Evolutionary conservation across 1,140 invertebrate species (phyloP).

Genomic region (Homarus americanus): DNA sequence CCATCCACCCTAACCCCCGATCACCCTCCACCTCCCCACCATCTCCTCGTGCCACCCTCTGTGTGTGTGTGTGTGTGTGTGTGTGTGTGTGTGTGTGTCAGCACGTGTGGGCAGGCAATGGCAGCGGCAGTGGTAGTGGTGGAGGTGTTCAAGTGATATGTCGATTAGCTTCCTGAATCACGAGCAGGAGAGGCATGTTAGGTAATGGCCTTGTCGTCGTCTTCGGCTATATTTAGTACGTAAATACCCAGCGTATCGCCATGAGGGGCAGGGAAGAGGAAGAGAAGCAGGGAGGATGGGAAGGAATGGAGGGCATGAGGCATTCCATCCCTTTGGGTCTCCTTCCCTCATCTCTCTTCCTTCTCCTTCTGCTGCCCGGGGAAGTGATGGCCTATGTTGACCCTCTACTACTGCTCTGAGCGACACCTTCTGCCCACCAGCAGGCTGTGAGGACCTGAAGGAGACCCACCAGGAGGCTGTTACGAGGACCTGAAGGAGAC

Average conservation of each 20-base stretch:
- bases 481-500: background rate
- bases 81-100: constrained; percentile 23
- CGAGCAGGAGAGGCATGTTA: constrained; percentile 1
- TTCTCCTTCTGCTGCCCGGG: background rate
- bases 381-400: background rate
- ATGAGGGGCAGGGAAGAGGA: background rate
- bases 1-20: background rate
- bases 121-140: constrained; percentile 8
- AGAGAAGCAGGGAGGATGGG: background rate
- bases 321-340: too few species aligned
- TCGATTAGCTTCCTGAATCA: constrained; percentile 40
- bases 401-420: background rate
- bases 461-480: background rate
- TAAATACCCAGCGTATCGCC: background rate
- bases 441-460: background rate
- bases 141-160: constrained; percentile 53
- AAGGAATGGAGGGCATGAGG: background rate
- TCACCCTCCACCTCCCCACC: background rate
- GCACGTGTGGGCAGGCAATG: background rate
- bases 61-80: constrained; percentile 3
- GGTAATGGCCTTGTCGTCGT: constrained; percentile 6
- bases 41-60: background rate
- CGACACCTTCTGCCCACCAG: too few species aligned
- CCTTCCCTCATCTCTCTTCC: background rate
- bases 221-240: constrained; percentile 34